Evolutionary conservation across 1,140 invertebrate genomes (phyloP).

Genomic region (Papilio glaucus): DNA sequence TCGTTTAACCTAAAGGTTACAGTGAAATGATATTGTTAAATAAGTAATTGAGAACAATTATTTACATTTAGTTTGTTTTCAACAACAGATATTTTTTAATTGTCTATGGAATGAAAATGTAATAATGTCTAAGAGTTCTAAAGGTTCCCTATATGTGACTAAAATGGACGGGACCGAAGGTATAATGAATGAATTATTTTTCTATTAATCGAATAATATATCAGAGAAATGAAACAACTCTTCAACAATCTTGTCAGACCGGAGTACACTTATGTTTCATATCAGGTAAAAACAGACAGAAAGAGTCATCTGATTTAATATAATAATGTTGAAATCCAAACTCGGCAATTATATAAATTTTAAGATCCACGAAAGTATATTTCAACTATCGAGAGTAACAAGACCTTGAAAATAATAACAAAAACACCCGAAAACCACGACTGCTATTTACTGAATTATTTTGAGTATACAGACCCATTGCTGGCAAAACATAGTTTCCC

Average conservation of each 20-base stretch:
- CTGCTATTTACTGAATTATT: no score
- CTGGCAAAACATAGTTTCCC: no score
- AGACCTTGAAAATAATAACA: no score
- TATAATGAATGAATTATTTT: constrained; percentile 31
- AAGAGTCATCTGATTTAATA: no score
- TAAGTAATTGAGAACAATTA: constrained; percentile 45
- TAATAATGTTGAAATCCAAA: no score
- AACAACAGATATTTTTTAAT: background rate
- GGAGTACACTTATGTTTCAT: background rate
- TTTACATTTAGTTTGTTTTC: constrained; percentile 37
- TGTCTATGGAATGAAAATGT: background rate
- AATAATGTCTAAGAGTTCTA: constrained; percentile 1
- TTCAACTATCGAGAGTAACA: no score
- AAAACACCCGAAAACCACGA: no score
- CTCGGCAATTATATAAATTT: no score
- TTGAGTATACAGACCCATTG: no score
- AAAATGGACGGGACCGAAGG: constrained; percentile 70
- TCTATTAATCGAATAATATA: constrained; percentile 12
- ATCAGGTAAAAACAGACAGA: no score
- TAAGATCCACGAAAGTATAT: no score
- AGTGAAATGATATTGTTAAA: background rate
- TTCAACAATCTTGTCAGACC: background rate
- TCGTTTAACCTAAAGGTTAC: constrained; percentile 40
- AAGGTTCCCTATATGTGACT: constrained; percentile 43
- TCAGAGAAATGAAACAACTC: background rate